A percentile compares a stretch with the other conserved stretches of the same genome.
Conservation (phyloP, 2,797 vertebrate species). For the Myotis findleyi region DNA sequence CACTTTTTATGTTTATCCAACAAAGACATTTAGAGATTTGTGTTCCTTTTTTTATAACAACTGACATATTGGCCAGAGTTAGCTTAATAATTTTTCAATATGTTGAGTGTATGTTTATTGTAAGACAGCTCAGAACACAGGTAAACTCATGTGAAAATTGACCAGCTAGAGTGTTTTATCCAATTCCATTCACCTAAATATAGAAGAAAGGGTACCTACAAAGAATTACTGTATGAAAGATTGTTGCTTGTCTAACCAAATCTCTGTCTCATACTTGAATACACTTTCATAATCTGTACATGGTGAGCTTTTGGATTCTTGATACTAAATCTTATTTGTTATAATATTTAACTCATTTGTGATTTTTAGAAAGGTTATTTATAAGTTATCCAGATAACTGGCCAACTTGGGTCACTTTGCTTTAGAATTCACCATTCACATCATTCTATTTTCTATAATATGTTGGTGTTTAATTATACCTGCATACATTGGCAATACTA, state of each 20-base stretch:
- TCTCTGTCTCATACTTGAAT: background rate
- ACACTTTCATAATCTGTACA: background rate
- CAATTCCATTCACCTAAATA: background rate
- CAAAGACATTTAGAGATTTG: background rate
- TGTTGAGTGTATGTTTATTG: background rate
- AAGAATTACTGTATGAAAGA: background rate
- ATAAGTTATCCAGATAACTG: background rate
- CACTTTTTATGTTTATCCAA: background rate
- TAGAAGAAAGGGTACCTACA: background rate
- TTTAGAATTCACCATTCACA: background rate
- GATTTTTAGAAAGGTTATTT: background rate
- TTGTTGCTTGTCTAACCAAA: background rate
- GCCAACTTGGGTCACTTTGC: background rate
- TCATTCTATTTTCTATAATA: background rate
- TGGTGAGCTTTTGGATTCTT: background rate
- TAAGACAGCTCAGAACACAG: background rate
- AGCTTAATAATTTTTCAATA: background rate
- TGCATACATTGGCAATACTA: background rate
- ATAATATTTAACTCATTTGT: background rate
- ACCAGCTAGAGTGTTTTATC: background rate
- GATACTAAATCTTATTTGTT: constrained; percentile 23
- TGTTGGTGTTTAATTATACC: background rate
- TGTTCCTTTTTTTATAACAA: background rate
- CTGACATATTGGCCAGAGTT: background rate
- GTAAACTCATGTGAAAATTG: background rate